phyloP scores from a whole-genome alignment of 2,797 vertebrate genomes.

The Denticeps clupeoides region DNA sequence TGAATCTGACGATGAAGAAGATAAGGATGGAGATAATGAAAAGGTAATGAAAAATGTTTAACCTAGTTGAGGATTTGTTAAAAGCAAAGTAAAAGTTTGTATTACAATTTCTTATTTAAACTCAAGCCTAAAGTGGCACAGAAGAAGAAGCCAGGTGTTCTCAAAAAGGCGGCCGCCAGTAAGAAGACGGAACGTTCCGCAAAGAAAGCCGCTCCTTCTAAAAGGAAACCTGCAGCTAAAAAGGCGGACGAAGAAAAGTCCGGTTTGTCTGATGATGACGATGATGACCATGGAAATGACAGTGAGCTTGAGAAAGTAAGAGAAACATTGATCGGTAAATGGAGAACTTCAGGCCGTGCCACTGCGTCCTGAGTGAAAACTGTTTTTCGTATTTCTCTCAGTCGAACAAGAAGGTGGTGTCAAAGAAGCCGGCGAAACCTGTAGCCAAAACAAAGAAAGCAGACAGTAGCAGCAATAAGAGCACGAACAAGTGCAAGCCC shows the following conservation, averaged over 20 bases:
- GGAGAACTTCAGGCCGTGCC: neutral
- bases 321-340: neutral
- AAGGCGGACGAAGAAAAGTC: slow-evolving; percentile 31
- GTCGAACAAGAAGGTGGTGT: slow-evolving; percentile 68
- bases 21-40: slow-evolving; percentile 21
- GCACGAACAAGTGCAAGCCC: slow-evolving; percentile 70
- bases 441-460: slow-evolving; percentile 84
- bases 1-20: slow-evolving; percentile 18
- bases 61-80: too few species aligned
- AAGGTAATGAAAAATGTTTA: too few species aligned
- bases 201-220: too few species aligned
- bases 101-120: too few species aligned
- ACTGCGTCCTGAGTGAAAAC: neutral
- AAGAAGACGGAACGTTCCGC: too few species aligned
- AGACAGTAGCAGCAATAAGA: slow-evolving; percentile 80
- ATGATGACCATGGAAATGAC: slow-evolving; percentile 26
- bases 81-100: slow-evolving; percentile 30
- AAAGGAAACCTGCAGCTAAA: slow-evolving; percentile 34
- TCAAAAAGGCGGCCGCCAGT: too few species aligned
- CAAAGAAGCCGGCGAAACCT: slow-evolving; percentile 46
- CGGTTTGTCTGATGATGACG: slow-evolving; percentile 31
- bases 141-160: too few species aligned
- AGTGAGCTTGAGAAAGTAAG: slow-evolving; percentile 28
- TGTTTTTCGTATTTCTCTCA: slow-evolving; percentile 30
- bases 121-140: too few species aligned